phyloP scores from a whole-genome alignment of 1,140 invertebrate species.

The Micrasema minimum region DNA sequence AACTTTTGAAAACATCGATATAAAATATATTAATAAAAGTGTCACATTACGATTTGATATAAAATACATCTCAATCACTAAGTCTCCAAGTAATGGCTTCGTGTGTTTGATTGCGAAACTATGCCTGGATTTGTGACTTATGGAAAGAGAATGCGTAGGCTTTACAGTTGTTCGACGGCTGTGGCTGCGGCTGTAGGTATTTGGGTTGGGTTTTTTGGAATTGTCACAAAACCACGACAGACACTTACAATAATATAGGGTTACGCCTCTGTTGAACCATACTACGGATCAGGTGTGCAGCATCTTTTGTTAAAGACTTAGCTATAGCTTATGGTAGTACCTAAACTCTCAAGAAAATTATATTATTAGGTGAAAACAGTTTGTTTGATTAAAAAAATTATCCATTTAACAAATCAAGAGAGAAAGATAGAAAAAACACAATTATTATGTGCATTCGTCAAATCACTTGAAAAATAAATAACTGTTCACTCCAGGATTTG shows the following conservation, averaged over 20 bases:
- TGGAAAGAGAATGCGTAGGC: constrained; percentile 37
- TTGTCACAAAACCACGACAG: constrained; percentile 40
- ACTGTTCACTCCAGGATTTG: too few species aligned
- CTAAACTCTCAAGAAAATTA: too few species aligned
- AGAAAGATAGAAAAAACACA: too few species aligned
- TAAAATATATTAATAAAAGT: too few species aligned
- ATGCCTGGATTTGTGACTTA: constrained; percentile 22
- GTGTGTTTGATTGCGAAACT: constrained; percentile 32
- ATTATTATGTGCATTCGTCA: too few species aligned
- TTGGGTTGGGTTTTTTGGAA: constrained; percentile 44
- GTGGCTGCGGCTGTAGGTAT: constrained; percentile 9
- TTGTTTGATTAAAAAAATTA: too few species aligned
- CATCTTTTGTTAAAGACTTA: constrained; percentile 2
- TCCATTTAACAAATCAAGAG: too few species aligned
- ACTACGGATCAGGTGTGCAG: neutral
- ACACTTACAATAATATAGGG: constrained; percentile 22
- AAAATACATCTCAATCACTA: constrained; percentile 25
- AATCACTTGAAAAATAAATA: too few species aligned
- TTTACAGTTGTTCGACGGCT: constrained; percentile 1
- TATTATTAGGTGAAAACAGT: too few species aligned
- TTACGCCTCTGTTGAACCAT: constrained; percentile 31
- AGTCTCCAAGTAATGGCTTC: constrained; percentile 1
- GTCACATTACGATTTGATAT: too few species aligned
- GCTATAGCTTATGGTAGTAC: too few species aligned
- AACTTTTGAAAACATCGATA: too few species aligned